A percentile compares a stretch with the other conserved stretches of the same genome.
Evolutionary conservation across 2,888 invertebrate genomes (phyloP).

Genomic region (Xestia rhomboidea): DNA sequence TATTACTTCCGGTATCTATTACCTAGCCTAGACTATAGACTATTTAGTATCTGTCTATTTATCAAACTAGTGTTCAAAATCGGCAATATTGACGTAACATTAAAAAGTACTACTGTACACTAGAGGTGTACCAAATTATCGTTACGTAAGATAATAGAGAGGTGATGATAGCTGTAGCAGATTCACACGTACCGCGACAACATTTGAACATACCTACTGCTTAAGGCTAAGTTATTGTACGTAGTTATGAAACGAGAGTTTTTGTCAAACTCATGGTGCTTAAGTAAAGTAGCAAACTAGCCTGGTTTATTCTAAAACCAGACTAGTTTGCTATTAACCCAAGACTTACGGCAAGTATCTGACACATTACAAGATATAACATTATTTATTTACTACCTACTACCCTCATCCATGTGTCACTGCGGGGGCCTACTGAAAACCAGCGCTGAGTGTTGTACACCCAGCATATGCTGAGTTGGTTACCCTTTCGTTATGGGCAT

Average conservation of each 20-base stretch:
- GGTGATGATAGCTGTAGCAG: slow-evolving; percentile 57
- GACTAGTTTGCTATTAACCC: no score
- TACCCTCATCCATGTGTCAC: no score
- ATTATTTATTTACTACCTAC: no score
- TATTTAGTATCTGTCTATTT: neutral
- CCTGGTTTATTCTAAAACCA: neutral
- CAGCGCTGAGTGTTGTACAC: no score
- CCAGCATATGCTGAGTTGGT: no score
- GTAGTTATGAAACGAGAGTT: neutral
- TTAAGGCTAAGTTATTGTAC: slow-evolving; percentile 45
- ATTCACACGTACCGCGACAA: slow-evolving; percentile 56
- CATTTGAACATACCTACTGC: slow-evolving; percentile 22
- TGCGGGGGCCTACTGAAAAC: no score
- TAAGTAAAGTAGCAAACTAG: neutral
- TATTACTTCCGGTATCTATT: neutral
- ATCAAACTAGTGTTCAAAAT: slow-evolving; percentile 8
- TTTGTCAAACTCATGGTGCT: neutral
- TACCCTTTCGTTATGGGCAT: no score
- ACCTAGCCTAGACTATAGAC: neutral
- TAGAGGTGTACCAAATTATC: slow-evolving; percentile 31
- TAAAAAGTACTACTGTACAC: slow-evolving; percentile 28
- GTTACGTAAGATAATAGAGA: slow-evolving; percentile 61
- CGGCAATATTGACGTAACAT: slow-evolving; percentile 31
- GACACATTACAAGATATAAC: no score
- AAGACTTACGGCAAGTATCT: neutral